phyloP scores from a whole-genome alignment of 2,797 vertebrate genomes.

The Enteromius unitaeniatus region DNA sequence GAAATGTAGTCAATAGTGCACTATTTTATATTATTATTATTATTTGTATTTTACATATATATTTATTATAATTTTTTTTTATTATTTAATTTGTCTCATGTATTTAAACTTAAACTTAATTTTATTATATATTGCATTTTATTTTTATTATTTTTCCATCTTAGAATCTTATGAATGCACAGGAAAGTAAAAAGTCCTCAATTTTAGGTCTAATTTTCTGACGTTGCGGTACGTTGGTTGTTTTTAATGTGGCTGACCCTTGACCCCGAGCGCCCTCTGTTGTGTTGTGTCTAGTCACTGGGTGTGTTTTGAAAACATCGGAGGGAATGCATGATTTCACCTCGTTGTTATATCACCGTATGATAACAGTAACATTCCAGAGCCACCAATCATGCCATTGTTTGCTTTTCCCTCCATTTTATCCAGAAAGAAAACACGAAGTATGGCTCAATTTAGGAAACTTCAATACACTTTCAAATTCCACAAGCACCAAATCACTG shows the following conservation, averaged over 20 bases:
- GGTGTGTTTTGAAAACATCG: conserved; percentile 42
- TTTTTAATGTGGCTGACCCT: background rate
- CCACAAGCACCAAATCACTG: conserved; percentile 13
- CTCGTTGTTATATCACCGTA: conserved; percentile 46
- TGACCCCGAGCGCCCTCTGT: background rate
- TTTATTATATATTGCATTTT: too few relatives aligned
- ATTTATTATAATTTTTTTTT: too few relatives aligned
- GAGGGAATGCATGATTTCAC: conserved; percentile 43
- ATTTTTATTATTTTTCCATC: too few relatives aligned
- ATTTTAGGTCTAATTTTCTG: background rate
- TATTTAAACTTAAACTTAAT: too few relatives aligned
- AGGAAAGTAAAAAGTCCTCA: too few relatives aligned
- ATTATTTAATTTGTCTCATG: too few relatives aligned
- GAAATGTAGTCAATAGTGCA: too few relatives aligned
- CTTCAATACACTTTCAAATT: conserved; percentile 13
- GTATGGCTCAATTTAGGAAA: conserved; percentile 13
- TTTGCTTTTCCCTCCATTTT: conserved; percentile 49
- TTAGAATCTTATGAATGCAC: background rate
- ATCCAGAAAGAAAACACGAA: conserved; percentile 37
- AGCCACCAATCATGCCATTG: conserved; percentile 50
- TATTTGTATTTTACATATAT: too few relatives aligned
- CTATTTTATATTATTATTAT: too few relatives aligned
- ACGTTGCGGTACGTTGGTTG: background rate
- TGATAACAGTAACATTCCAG: conserved; percentile 54
- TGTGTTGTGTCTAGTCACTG: conserved; percentile 38